Base-by-base conservation (phyloP, 2,797 vertebrate species). In the Antennarius maculatus region DNA sequence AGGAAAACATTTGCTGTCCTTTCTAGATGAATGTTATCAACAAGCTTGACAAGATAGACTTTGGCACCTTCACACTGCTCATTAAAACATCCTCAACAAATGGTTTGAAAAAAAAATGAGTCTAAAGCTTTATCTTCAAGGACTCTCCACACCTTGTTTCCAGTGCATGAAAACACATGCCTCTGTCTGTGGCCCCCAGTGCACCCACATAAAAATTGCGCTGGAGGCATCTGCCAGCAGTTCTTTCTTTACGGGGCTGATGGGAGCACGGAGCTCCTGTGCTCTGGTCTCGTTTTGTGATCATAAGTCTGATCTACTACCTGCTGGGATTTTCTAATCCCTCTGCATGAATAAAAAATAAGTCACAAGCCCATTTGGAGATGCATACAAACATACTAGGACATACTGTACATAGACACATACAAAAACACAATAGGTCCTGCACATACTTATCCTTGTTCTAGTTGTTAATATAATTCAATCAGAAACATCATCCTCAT, bases 231-330 rank as follows among this genome's bases (percentile, higher is more conserved):
- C 80, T 85, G 83, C 84, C 69, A 82, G 82, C 69, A 79, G 76
- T 41, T 68, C 67, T 59, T 69, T 74, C 78, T 89, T 88, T 84
- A 86, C 81, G 81, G 77, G 72, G 70, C 81, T 84, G 80, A 74
- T 76, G 85, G 82, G 83, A 86, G 76, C 76, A 55, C 27, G 49
- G 76, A 71, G 74, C 83, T 86, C 66, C 71, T 68, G 75, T 75
- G 66, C 41, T 60, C 51, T 6, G 8, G 37, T 54, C 60, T 78
- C 62, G 64, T 79, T 75, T 79, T 79, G 76, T 65, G 77, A 82
- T 80, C 77, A 64, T 50, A 61, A 81, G 73, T 68, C 76, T 72
- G 71, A 82, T 77, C 73, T 76, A 48, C 53, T 70, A 79, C 70
- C 76, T 83, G 71, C 81, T 77, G 61, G 29, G 73, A 72, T 56